Evolutionary conservation across 2,113 vertebrate genomes (phyloP), one percentile per base, ranked within the genome.

Genomic region (Melanocharis versteri): DNA sequence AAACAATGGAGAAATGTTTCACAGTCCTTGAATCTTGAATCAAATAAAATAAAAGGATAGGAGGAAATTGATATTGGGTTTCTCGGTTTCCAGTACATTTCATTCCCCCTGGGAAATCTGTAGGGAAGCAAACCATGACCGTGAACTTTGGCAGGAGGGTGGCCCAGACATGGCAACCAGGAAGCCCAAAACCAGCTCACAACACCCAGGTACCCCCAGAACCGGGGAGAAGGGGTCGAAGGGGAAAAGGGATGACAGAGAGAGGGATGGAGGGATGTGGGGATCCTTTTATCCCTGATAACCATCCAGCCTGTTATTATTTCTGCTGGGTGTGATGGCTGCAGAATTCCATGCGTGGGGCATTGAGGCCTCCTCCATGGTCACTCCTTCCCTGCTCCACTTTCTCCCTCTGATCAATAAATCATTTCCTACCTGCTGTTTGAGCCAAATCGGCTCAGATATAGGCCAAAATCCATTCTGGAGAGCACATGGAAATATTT

Each of bases 1-100:
- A 73, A 83, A 42, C 50, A 58, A 30, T 18, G 75, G 54, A 56
- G 82, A 77, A 93, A 82, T n/a, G 70, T 58, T 93, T 93, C 85
- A 77, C 53, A 94, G 72, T 62, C 86, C 54, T 77, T 72, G 54
- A 72, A 16, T 90, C 76, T 68, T 39, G 60, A 81, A 35, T 60
- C 79, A 94, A 78, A 65, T 81, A 15, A 80, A 91, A 86, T 72
- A 33, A 78, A 93, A 40, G 28, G 11, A 86, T 50, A 44, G 64
- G 65, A 57, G 70, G 24, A 83, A 88, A 94, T 89, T 70, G 51
- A 73, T 86, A 89, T 61, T 35, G 48, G 33, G 44, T 50, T 57
- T 27, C 17, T 83, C 9, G 1, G 24, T 72, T 89, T 61, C 42
- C 72, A 47, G 35, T 72, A 73, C 50, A 30, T 53, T 91, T 89